Percentiles rank a stretch among this genome's conserved stretches.
Conservation (phyloP, 2,797 vertebrate species). For the Masticophis lateralis region DNA sequence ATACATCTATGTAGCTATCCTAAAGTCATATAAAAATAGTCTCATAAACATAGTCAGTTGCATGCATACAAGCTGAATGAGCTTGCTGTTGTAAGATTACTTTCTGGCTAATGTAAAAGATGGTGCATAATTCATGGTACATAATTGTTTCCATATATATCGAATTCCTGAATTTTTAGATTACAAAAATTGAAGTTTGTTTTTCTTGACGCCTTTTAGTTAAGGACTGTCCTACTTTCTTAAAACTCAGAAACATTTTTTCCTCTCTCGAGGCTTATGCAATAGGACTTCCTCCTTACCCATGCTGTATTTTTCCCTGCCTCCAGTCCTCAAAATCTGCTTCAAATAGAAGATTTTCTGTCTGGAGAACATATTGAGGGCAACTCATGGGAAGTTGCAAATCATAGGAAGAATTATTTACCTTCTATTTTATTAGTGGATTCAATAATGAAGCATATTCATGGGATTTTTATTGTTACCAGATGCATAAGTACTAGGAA, state of each 20-base stretch:
- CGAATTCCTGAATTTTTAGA: background rate
- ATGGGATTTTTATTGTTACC: background rate
- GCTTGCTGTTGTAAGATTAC: background rate
- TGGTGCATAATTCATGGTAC: background rate
- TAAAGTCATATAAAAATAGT: background rate
- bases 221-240: background rate
- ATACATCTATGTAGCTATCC: background rate
- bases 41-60: background rate
- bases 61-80: background rate
- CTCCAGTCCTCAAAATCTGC: background rate
- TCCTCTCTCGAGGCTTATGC: background rate
- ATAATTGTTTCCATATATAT: background rate
- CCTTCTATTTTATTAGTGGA: background rate
- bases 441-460: background rate
- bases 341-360: background rate
- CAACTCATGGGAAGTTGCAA: background rate
- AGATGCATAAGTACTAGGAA: constrained; percentile 1
- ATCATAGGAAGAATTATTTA: background rate
- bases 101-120: background rate
- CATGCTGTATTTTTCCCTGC: background rate
- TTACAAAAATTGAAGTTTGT: background rate
- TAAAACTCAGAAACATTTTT: constrained; percentile 10
- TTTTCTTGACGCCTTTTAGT: background rate
- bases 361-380: background rate
- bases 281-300: background rate